Evolutionary conservation across 2,888 invertebrate genomes (phyloP).

Genomic region (Cryptocephalus moraei): DNA sequence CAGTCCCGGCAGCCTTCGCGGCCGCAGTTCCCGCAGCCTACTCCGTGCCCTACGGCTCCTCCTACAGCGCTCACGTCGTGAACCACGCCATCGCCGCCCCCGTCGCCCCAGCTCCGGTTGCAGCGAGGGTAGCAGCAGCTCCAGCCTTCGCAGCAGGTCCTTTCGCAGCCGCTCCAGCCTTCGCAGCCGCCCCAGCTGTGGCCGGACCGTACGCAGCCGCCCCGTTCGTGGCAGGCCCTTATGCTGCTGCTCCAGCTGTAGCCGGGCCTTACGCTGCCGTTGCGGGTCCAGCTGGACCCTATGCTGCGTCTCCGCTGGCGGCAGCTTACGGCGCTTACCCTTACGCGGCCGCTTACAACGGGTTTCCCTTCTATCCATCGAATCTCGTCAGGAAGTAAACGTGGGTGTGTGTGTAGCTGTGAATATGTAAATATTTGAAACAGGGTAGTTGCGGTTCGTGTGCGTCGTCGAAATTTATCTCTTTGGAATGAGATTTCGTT

Average conservation of each 20-base stretch:
- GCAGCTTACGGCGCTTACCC: not conserved
- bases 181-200: conserved; percentile 5
- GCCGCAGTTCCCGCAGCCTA: conserved; percentile 42
- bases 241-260: not conserved
- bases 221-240: not conserved
- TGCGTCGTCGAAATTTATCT: too few species aligned
- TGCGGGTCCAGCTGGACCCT: not conserved
- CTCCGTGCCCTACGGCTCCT: conserved; percentile 63
- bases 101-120: conserved; percentile 47
- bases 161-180: conserved; percentile 4
- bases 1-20: conserved; percentile 23
- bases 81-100: conserved; percentile 68
- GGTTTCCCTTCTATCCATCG: not conserved
- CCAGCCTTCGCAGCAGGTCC: conserved; percentile 10
- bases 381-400: not conserved
- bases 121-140: conserved; percentile 10
- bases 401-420: too few species aligned
- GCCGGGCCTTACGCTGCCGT: conserved; percentile 4
- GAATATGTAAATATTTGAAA: too few species aligned
- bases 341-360: not conserved
- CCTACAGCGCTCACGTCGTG: conserved; percentile 64
- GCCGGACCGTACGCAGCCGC: not conserved
- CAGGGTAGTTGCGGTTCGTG: too few species aligned
- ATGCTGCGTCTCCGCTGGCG: not conserved
- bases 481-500: too few species aligned